Conservation (phyloP, 2,113 vertebrate species). For the Steatornis caripensis region DNA sequence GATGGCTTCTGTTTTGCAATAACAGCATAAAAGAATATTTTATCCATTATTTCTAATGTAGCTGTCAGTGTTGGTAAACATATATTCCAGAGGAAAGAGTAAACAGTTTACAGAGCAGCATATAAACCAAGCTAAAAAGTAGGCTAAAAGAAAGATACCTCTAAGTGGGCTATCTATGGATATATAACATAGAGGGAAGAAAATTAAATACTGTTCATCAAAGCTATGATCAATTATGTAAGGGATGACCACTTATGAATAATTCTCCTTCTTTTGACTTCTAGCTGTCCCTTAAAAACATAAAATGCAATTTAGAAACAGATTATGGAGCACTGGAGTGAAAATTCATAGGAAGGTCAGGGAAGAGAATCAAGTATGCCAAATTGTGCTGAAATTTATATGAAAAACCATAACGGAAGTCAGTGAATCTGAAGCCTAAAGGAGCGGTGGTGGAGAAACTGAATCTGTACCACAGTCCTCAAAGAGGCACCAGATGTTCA, state of each 20-base stretch:
- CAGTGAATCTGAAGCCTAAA: neutral
- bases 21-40: neutral
- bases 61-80: neutral
- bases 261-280: slow-evolving; percentile 1
- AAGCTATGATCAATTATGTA: neutral
- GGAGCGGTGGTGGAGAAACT: neutral
- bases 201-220: neutral
- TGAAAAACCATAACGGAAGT: neutral
- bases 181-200: neutral
- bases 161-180: neutral
- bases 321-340: neutral
- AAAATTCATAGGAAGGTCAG: neutral
- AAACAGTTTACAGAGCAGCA: neutral
- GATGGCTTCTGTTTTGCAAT: neutral
- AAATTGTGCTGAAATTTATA: neutral
- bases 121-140: neutral
- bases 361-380: neutral
- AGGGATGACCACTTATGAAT: neutral
- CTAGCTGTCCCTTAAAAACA: neutral
- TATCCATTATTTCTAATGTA: neutral
- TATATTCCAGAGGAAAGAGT: neutral
- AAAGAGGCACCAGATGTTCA: neutral
- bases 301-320: neutral
- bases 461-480: neutral
- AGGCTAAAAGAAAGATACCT: neutral